Percentiles rank a stretch among this genome's conserved stretches.
These are phyloP conservation scores for Nannobrachium achirus DNA, from an alignment of 2,113 vertebrate genomes.

Conservation along the genomic window DNA sequence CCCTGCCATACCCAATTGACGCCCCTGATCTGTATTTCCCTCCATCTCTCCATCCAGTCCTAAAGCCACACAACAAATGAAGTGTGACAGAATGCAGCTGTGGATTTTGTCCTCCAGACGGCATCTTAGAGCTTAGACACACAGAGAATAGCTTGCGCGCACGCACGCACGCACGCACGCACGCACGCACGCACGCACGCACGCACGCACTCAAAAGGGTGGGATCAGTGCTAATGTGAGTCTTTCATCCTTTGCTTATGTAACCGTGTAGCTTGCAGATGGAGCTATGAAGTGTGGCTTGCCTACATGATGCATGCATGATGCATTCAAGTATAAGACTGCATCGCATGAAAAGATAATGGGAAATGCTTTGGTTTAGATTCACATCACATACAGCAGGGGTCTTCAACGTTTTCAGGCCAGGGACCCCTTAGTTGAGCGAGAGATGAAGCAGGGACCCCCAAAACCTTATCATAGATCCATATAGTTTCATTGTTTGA, in stretches of 20 bases:
- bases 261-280: constrained; percentile 48
- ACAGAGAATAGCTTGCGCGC: constrained; percentile 36
- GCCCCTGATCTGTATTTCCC: constrained; percentile 1
- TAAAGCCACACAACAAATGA: constrained; percentile 54
- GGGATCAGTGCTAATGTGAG: constrained; percentile 40
- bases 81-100: constrained; percentile 67
- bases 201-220: constrained; percentile 22
- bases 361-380: too few relatives aligned
- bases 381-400: too few relatives aligned
- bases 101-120: constrained; percentile 60
- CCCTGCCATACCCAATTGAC: too few relatives aligned
- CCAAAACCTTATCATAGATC: too few relatives aligned
- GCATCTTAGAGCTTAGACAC: constrained; percentile 38
- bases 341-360: too few relatives aligned
- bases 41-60: constrained; percentile 8
- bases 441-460: too few relatives aligned
- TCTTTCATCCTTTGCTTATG: constrained; percentile 57
- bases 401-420: too few relatives aligned
- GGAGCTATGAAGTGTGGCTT: constrained; percentile 23
- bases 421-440: too few relatives aligned
- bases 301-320: constrained; percentile 27
- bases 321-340: too few relatives aligned
- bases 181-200: constrained; percentile 3
- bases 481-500: too few relatives aligned
- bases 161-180: background rate